Base-by-base conservation (phyloP, 2,113 vertebrate species). In the Pangasianodon hypophthalmus region DNA sequence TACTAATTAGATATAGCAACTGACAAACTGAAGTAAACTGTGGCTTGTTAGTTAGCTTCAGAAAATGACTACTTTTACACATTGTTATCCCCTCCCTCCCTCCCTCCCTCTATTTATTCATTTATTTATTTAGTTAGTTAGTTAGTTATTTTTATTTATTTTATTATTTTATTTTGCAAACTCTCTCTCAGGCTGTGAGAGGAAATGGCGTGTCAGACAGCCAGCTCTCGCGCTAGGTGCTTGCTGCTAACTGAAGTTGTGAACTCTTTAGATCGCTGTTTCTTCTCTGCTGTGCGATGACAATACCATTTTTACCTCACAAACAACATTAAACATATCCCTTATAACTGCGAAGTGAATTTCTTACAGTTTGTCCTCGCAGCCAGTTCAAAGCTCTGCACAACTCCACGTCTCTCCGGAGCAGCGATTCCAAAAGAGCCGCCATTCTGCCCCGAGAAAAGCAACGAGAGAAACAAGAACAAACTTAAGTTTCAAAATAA, bases 401-500 rank as follows among this genome's bases (percentile, higher is more conserved):
- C 24, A 95, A 86, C 44, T 97, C 95, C 93, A 96, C 95, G 96
- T 97, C 97, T 85, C 94, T 93, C 64, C 85, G 92, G 84, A 98
- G 93, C 73, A 98, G n/a, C 54, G 96, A 96, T 96, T 98, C 98
- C 96, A 99, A 96, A 97, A 97, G 96, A 93, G 97, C 97, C 97
- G 97, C 97, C 98, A 98, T 98, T 94, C 96, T 95, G 73, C 10
- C 50, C 56, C 16, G 32, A 50, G 77, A 37, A 50, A 87, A 88
- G 87, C 21, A 50, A 54, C 37, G 69, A 85, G 44, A 69, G 67
- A 11, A 77, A 41, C 41, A 37, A n/a, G 16, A 73, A 41, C 48
- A 69, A 41, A 26, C 6, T 37, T 13, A 6, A 10, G 7, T n/a
- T 90, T 91, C 91, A 92, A 71, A 91, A 92, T 92, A 92, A 92